These are phyloP conservation scores for Cataglyphis cursor DNA, from an alignment of 2,888 invertebrate species.

Conservation along the genomic window DNA sequence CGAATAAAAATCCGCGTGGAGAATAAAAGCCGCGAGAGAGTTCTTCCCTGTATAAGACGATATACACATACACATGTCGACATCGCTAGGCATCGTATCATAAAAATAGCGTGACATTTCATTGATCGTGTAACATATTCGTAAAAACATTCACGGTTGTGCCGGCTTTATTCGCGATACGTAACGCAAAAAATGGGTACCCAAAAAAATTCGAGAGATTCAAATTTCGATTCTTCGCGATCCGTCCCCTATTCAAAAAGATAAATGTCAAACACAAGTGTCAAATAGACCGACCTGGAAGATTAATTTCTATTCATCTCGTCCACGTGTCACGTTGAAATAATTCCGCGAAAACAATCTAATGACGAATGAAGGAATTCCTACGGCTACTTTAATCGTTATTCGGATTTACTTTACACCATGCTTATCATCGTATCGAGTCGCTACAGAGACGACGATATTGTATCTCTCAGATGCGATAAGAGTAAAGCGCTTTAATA, in stretches of 20 bases:
- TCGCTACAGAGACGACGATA: neutral
- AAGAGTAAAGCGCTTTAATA: slow-evolving; percentile 61
- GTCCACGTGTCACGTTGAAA: neutral
- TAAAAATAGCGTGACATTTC: slow-evolving; percentile 59
- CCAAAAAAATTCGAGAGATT: neutral
- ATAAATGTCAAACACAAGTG: too few species aligned
- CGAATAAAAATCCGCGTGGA: slow-evolving; percentile 17
- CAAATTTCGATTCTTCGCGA: neutral
- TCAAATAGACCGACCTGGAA: neutral
- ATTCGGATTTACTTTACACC: neutral
- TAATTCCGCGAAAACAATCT: neutral
- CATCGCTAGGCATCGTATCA: slow-evolving; percentile 17
- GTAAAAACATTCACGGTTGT: slow-evolving; percentile 38
- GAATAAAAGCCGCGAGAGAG: slow-evolving; percentile 25
- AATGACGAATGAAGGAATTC: neutral
- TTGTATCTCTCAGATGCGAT: slow-evolving; percentile 52
- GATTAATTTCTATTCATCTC: neutral
- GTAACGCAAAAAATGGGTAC: slow-evolving; percentile 10
- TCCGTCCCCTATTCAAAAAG: neutral
- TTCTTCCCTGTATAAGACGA: slow-evolving; percentile 25
- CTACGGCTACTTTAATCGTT: neutral
- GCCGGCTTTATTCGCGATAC: neutral
- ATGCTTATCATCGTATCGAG: neutral
- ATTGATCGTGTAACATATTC: slow-evolving; percentile 50
- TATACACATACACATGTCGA: neutral